Evolutionary conservation across 2,797 vertebrate genomes (phyloP).

Genomic region (Sorex maritimensis): DNA sequence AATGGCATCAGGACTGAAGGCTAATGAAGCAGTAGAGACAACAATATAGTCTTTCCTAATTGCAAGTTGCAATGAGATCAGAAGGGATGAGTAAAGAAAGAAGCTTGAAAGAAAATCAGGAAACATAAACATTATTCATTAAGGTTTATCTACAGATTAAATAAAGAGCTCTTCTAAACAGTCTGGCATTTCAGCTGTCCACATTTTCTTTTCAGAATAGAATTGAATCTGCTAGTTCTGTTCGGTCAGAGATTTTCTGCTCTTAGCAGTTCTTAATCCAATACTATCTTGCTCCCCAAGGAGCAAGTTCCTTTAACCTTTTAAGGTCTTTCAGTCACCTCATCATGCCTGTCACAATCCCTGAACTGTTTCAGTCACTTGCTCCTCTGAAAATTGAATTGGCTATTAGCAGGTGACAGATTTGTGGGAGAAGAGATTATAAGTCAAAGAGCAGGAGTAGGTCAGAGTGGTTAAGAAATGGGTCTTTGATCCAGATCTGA

Average conservation of each 20-base stretch:
- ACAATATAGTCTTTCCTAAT: background rate
- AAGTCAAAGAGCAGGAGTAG: background rate
- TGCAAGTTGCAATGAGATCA: background rate
- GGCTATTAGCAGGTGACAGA: background rate
- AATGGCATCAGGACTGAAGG: background rate
- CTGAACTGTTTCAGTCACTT: background rate
- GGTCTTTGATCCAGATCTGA: background rate
- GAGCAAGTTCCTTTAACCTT: background rate
- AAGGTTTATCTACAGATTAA: conserved; percentile 21
- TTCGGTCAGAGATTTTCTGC: background rate
- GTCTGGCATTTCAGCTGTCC: conserved; percentile 9
- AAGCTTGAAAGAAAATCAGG: background rate
- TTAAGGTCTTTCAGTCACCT: background rate
- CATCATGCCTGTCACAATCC: background rate
- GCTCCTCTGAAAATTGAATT: background rate
- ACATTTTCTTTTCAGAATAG: conserved; percentile 53
- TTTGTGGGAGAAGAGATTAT: conserved; percentile 15
- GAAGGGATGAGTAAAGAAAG: background rate
- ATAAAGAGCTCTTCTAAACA: conserved; percentile 41
- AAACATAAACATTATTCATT: conserved; percentile 22
- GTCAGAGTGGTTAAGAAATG: conserved; percentile 5
- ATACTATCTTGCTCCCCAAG: background rate
- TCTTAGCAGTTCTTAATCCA: conserved; percentile 36
- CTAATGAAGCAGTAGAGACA: background rate
- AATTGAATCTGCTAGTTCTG: conserved; percentile 43